Conservation (phyloP, 2,797 vertebrate genomes). For the Ptychobarbus kaznakovi region DNA sequence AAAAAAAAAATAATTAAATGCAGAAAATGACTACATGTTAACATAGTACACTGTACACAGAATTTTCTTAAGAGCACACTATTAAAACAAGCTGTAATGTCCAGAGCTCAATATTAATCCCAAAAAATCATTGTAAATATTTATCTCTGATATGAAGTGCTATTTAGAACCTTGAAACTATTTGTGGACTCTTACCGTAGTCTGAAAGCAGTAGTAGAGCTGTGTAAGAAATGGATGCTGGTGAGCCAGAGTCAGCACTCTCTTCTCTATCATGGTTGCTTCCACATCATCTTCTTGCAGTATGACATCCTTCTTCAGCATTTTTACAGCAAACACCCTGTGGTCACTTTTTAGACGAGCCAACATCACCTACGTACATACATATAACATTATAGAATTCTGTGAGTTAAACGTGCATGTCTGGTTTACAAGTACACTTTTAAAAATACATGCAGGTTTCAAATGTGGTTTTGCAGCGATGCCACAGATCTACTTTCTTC, state of each 20-base stretch:
- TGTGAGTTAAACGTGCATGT: background rate
- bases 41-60: no score
- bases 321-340: slow-evolving; percentile 92
- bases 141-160: background rate
- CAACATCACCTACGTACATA: slow-evolving; percentile 88
- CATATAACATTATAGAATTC: background rate
- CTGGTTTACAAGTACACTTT: background rate
- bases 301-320: slow-evolving; percentile 98
- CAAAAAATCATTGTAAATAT: background rate
- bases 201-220: slow-evolving; percentile 97
- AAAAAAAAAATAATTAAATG: background rate
- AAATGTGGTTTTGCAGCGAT: background rate
- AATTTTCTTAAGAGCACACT: no score
- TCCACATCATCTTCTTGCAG: slow-evolving; percentile 97
- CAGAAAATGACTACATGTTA: no score
- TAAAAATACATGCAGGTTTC: background rate
- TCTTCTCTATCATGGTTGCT: slow-evolving; percentile 97
- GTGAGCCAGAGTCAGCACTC: slow-evolving; percentile 89
- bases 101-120: background rate
- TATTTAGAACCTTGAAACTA: background rate
- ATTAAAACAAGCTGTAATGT: background rate
- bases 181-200: slow-evolving; percentile 78
- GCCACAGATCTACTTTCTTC: background rate
- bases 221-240: slow-evolving; percentile 97
- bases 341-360: slow-evolving; percentile 85